Evolutionary conservation across 1,140 invertebrate genomes (phyloP).

Genomic region (Heliconius himera): DNA sequence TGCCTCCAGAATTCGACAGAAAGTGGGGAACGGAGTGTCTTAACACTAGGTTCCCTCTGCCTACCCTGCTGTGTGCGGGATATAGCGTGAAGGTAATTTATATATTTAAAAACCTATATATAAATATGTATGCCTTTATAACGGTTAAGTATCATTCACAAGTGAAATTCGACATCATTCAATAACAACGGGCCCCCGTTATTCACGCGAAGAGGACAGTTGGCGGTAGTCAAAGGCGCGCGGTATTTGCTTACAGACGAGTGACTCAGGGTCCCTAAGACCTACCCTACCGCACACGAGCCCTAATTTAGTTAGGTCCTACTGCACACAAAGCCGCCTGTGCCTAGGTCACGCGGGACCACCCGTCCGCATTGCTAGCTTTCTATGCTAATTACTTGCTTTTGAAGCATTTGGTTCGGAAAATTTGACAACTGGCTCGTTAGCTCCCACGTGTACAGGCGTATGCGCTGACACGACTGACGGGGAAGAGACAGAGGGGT

Average conservation of each 20-base stretch:
- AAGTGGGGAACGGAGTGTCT: no score
- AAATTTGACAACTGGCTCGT: slow-evolving; percentile 15
- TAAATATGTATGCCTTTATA: no score
- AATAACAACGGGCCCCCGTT: neutral
- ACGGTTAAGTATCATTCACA: neutral
- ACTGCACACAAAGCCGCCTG: neutral
- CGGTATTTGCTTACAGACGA: neutral
- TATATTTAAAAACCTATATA: no score
- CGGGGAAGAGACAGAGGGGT: neutral
- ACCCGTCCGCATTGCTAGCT: slow-evolving; percentile 1
- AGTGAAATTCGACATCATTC: neutral
- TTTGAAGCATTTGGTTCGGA: slow-evolving; percentile 8
- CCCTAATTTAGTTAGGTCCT: no score
- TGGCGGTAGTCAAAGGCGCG: neutral
- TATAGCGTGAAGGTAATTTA: no score
- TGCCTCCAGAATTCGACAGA: no score
- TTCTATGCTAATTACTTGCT: neutral
- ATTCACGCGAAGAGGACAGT: neutral
- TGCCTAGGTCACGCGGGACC: neutral
- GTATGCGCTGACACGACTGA: neutral
- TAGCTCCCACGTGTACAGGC: neutral
- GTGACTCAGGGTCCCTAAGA: no score
- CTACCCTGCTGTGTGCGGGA: no score
- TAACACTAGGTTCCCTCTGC: no score
- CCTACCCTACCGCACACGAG: no score